A percentile compares a stretch with the other conserved stretches of the same genome.
Evolutionary conservation across 2,113 vertebrate genomes (phyloP).

Genomic region (Gymnorhina tibicen): DNA sequence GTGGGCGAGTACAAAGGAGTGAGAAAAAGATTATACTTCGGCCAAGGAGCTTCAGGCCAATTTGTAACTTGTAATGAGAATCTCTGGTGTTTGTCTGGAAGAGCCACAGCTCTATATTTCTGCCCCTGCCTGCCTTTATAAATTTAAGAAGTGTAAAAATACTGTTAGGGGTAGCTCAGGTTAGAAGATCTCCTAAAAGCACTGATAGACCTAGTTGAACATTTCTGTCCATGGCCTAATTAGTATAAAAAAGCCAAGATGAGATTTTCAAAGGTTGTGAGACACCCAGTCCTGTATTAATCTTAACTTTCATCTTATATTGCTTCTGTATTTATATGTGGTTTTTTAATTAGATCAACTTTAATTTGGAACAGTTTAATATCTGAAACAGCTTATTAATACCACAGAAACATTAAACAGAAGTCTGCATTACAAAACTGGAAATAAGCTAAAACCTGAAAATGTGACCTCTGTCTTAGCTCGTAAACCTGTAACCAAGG

Average conservation of each 20-base stretch:
- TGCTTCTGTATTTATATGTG: not conserved
- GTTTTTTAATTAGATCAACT: not conserved
- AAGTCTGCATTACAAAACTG: not conserved
- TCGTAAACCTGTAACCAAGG: not conserved
- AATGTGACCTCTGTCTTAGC: not conserved
- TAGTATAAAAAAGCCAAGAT: not conserved
- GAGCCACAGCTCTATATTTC: not conserved
- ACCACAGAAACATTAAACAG: not conserved
- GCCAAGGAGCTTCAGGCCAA: not conserved
- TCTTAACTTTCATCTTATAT: not conserved
- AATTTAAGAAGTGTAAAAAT: not conserved
- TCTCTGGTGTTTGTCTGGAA: not conserved
- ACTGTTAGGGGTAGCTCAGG: not conserved
- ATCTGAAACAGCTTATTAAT: not conserved
- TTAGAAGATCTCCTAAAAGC: not conserved
- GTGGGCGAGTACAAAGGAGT: accelerated
- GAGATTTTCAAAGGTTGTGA: not conserved
- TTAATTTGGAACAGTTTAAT: not conserved
- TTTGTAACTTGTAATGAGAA: not conserved
- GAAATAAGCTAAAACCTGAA: not conserved
- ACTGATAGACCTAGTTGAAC: not conserved
- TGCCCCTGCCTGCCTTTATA: not conserved
- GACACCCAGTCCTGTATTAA: not conserved
- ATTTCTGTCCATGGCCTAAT: not conserved
- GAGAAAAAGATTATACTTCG: not conserved